Percentiles rank a stretch among this genome's conserved stretches.
Evolutionary conservation across 1,140 invertebrate species (phyloP).

Genomic region (Agrypnia vestita): DNA sequence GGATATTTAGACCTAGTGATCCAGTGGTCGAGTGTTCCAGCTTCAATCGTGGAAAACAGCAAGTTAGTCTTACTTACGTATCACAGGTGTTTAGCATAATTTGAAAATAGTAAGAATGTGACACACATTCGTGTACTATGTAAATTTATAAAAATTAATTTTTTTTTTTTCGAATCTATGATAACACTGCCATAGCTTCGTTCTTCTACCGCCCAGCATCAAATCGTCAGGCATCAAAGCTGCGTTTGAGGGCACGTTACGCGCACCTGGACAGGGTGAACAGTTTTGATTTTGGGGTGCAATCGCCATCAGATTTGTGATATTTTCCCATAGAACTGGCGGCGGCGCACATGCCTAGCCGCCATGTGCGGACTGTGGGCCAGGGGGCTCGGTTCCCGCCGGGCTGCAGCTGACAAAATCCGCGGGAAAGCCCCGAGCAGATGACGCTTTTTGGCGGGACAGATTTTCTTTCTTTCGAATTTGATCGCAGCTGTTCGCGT

Average conservation of each 20-base stretch:
- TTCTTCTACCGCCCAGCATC: not conserved
- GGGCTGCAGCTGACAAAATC: not conserved
- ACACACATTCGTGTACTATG: no score
- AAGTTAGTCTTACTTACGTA: no score
- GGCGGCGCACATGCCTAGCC: not conserved
- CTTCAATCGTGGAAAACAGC: no score
- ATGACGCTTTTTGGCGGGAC: not conserved
- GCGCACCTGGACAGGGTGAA: constrained; percentile 20
- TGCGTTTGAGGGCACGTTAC: no score
- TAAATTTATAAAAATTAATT: no score
- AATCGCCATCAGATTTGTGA: constrained; percentile 11
- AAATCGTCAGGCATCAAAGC: not conserved
- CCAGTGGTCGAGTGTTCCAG: no score
- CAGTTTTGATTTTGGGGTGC: constrained; percentile 2
- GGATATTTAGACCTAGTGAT: no score
- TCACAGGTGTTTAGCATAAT: no score
- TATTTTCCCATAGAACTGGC: constrained; percentile 41
- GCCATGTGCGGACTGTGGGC: not conserved
- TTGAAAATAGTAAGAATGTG: no score
- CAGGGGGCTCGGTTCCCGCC: not conserved
- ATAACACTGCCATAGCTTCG: no score
- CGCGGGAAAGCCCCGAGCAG: not conserved
- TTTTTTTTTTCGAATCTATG: no score
- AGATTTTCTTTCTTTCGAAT: constrained; percentile 12
- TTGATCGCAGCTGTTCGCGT: not conserved